Base-by-base conservation (phyloP, 2,113 vertebrate species). In the Cynoglossus semilaevis region DNA sequence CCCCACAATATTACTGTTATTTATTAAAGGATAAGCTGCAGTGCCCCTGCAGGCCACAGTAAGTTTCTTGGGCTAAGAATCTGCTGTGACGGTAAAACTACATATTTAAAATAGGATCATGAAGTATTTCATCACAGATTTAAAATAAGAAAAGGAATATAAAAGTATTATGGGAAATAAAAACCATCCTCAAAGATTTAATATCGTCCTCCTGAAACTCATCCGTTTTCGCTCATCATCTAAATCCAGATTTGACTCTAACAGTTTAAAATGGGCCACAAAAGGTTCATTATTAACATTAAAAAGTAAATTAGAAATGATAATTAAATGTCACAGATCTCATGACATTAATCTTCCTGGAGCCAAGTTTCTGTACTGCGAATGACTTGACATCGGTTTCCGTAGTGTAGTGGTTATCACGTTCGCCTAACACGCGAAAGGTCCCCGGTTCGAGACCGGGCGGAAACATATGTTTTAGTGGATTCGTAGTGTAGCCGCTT, bases 371-470 rank as follows among this genome's bases (percentile, higher is more conserved):
- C n/a, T n/a, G n/a, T n/a, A n/a, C n/a, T n/a, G n/a, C n/a, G n/a
- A n/a, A n/a, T n/a, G n/a, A n/a, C n/a, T n/a, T n/a, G n/a, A n/a
- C n/a, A n/a, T n/a, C n/a, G n/a, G 93, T 94, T 93, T 94, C 92
- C 91, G 91, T 94, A 94, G 93, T 94, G 93, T 94, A 93, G 94
- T 94, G 91, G 93, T 94, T 93, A 94, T 94, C 93, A 94, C 91
- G 91, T 95, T 94, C 91, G 91, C 93, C 93, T 94, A 72, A 93
- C 92, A 94, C 91, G 92, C 92, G 92, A 94, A 94, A 94, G 92
- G 93, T 94, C 92, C 91, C 87, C 91, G 93, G 91, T 93, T 93
- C 91, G 91, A 94, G 85, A 94, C 92, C 92, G 93, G 92, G 92
- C 91, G 91, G 91, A 92, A 94, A 94, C 92, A 37, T n/a, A n/a